A percentile compares a stretch with the other conserved stretches of the same genome.
Evolutionary conservation across 2,797 vertebrate species (phyloP).

Genomic region (Iguana delicatissima): DNA sequence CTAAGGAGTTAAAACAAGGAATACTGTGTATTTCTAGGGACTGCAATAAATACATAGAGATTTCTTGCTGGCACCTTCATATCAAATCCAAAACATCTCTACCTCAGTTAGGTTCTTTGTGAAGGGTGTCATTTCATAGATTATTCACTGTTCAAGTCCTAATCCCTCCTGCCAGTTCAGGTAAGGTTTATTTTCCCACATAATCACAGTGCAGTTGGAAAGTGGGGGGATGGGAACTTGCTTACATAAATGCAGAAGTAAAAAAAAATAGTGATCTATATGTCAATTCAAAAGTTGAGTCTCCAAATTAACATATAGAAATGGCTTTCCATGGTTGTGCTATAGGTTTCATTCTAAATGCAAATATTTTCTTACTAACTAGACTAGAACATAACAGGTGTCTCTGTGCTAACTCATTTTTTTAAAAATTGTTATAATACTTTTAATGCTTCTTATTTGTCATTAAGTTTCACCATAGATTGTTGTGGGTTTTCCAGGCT

Average conservation of each 20-base stretch:
- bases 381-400: neutral
- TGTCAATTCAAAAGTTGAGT: neutral
- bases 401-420: too few relatives aligned
- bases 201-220: neutral
- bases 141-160: conserved; percentile 37
- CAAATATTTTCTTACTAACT: too few relatives aligned
- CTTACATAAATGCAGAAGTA: neutral
- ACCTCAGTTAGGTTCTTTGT: conserved; percentile 17
- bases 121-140: conserved; percentile 21
- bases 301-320: neutral
- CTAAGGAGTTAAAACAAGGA: neutral
- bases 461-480: conserved; percentile 1
- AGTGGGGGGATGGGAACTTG: neutral
- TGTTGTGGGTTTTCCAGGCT: too few relatives aligned
- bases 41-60: neutral
- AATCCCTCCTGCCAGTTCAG: conserved; percentile 12
- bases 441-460: neutral
- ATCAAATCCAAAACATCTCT: conserved; percentile 21
- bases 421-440: neutral
- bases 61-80: neutral
- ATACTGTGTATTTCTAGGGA: neutral
- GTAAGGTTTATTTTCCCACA: conserved; percentile 17
- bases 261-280: neutral
- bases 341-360: neutral
- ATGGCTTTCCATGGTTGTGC: neutral